phyloP scores from a whole-genome alignment of 2,113 vertebrate genomes.

The Trichechus manatus region DNA sequence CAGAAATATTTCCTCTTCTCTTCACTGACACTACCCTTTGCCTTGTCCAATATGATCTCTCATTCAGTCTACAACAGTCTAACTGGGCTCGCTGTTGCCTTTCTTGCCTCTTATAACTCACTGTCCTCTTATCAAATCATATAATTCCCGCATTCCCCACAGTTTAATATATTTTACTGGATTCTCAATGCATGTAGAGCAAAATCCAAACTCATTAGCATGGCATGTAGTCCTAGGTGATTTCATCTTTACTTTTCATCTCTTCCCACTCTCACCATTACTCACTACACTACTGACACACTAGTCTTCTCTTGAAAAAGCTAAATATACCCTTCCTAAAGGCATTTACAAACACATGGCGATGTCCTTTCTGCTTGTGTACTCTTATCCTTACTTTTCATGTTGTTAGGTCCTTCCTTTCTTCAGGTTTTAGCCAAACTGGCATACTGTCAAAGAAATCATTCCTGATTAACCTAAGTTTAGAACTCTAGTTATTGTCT shows the following conservation, averaged over 20 bases:
- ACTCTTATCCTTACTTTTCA: background rate
- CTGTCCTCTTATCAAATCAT: background rate
- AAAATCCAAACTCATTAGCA: background rate
- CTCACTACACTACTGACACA: background rate
- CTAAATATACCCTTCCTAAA: background rate
- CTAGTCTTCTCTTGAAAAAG: background rate
- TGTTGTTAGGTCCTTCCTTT: background rate
- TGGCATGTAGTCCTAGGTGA: background rate
- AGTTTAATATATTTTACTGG: background rate
- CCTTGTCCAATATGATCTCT: background rate
- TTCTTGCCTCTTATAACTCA: conserved; percentile 8
- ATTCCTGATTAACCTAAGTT: background rate
- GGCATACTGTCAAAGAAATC: background rate
- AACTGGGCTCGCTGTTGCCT: background rate
- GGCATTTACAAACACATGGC: background rate
- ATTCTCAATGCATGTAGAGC: background rate
- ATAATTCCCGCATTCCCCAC: background rate
- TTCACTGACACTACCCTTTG: background rate
- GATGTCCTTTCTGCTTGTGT: background rate
- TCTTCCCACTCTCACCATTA: background rate
- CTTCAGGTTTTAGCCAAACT: conserved; percentile 18
- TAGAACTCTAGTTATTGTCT: background rate
- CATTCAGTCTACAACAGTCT: background rate
- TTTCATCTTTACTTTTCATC: background rate
- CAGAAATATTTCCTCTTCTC: background rate